These are phyloP conservation scores for Heteronetta atricapilla DNA, from an alignment of 2,113 vertebrate species.

Conservation along the genomic window DNA sequence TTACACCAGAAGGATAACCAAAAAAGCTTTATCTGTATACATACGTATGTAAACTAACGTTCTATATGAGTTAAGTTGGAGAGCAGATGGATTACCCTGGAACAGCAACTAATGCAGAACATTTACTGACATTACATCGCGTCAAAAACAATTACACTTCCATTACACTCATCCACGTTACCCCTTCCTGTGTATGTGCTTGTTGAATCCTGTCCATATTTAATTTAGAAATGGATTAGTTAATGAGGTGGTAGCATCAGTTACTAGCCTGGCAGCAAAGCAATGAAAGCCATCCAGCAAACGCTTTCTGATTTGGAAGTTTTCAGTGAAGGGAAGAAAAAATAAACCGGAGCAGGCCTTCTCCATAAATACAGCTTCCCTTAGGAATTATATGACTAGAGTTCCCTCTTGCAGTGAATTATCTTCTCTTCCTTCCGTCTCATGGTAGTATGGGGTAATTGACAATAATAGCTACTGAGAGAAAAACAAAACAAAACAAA, in stretches of 20 bases:
- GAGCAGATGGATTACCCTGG: neutral
- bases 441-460: neutral
- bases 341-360: neutral
- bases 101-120: neutral
- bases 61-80: neutral
- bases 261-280: slow-evolving; percentile 22
- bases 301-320: neutral
- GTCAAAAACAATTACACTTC: slow-evolving; percentile 20
- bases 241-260: slow-evolving; percentile 46
- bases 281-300: neutral
- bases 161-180: neutral
- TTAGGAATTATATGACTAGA: neutral
- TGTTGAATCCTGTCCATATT: slow-evolving; percentile 36
- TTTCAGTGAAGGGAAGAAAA: neutral
- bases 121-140: slow-evolving; percentile 21
- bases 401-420: neutral
- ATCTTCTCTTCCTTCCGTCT: neutral
- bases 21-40: neutral
- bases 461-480: neutral
- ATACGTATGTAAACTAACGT: neutral
- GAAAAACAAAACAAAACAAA: neutral
- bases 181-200: neutral
- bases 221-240: slow-evolving; percentile 19
- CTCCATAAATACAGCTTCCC: neutral
- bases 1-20: neutral